Evolutionary conservation across 1,140 invertebrate genomes (phyloP).

Genomic region (Hyles euphorbiae): DNA sequence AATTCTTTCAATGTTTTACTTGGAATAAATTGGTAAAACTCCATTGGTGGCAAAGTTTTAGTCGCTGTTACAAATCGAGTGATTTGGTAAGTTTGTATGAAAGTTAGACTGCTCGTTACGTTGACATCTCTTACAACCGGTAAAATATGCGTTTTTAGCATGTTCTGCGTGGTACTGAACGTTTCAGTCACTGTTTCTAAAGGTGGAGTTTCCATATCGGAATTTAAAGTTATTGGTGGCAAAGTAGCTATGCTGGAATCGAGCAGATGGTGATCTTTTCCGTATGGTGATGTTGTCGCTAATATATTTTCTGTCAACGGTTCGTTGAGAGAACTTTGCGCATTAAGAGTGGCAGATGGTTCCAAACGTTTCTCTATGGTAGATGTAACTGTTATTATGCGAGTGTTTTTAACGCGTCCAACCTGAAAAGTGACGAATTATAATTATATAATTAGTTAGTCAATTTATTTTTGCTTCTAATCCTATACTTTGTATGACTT

Average conservation of each 20-base stretch:
- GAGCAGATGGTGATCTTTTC: conserved; percentile 81
- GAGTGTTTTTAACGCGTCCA: conserved; percentile 89
- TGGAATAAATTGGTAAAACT: conserved; percentile 90
- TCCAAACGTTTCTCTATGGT: conserved; percentile 86
- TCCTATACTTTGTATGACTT: not conserved
- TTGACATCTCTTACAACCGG: conserved; percentile 84
- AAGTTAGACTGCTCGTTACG: conserved; percentile 84
- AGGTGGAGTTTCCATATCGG: conserved; percentile 85
- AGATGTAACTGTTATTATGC: conserved; percentile 89
- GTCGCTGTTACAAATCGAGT: conserved; percentile 90
- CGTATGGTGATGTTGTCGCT: conserved; percentile 84
- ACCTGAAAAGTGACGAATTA: conserved; percentile 77
- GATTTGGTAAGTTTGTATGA: conserved; percentile 92
- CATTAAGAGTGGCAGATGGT: conserved; percentile 76
- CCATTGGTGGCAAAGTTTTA: conserved; percentile 90
- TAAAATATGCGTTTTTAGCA: conserved; percentile 90
- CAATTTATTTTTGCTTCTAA: not conserved
- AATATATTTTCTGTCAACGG: conserved; percentile 91
- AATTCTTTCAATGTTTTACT: conserved; percentile 93
- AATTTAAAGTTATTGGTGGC: conserved; percentile 84
- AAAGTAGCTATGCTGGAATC: conserved; percentile 88
- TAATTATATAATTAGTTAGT: conserved; percentile 1
- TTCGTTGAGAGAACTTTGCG: conserved; percentile 79
- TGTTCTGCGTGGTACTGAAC: conserved; percentile 90
- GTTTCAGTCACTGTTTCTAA: conserved; percentile 93